Conservation (phyloP, 2,113 vertebrate species). For the Tachysurus fulvidraco region DNA sequence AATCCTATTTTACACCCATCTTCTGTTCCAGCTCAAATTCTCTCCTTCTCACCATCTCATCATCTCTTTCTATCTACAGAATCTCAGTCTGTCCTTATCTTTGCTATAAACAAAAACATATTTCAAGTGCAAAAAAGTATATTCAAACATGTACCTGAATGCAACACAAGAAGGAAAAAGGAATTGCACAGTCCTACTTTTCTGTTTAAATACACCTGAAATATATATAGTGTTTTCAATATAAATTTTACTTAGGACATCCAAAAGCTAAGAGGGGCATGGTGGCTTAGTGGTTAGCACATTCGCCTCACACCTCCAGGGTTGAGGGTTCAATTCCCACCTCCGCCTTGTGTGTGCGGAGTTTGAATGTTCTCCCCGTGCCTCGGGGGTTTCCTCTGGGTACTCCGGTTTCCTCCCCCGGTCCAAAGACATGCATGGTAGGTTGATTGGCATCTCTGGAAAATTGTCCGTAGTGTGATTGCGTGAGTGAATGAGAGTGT, state of each 20-base stretch:
- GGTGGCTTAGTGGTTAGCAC: too few relatives aligned
- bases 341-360: too few relatives aligned
- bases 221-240: not conserved
- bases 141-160: not conserved
- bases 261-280: too few relatives aligned
- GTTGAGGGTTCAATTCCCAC: too few relatives aligned
- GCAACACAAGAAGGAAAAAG: not conserved
- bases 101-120: slow-evolving; percentile 29
- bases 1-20: slow-evolving; percentile 56
- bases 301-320: too few relatives aligned
- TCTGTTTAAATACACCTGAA: not conserved
- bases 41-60: slow-evolving; percentile 56
- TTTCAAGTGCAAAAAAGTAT: not conserved
- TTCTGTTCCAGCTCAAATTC: slow-evolving; percentile 52
- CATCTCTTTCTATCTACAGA: slow-evolving; percentile 34
- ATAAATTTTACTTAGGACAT: not conserved
- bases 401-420: too few relatives aligned
- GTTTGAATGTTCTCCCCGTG: too few relatives aligned
- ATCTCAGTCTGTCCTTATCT: slow-evolving; percentile 48
- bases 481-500: too few relatives aligned
- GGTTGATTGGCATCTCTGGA: too few relatives aligned
- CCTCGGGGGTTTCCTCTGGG: too few relatives aligned
- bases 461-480: too few relatives aligned
- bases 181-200: not conserved
- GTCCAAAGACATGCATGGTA: too few relatives aligned